phyloP scores from a whole-genome alignment of 2,888 invertebrate genomes.

The Conops quadrifasciatus region DNA sequence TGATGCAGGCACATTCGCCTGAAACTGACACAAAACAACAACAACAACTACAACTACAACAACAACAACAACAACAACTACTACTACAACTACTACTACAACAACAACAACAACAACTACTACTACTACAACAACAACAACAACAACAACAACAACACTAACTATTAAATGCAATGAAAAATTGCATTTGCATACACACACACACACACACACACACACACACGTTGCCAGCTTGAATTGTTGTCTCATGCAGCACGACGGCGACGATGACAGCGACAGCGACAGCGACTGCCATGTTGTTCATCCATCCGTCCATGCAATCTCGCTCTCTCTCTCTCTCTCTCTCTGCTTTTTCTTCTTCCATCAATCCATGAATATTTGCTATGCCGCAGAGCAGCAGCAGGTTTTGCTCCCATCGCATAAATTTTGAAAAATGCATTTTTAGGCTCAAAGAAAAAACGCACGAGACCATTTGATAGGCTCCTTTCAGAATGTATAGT shows the following conservation, averaged over 20 bases:
- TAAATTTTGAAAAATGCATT: slow-evolving; percentile 54
- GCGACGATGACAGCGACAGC: no score
- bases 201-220: not conserved
- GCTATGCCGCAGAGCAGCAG: not conserved
- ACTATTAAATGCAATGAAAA: not conserved
- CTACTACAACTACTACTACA: not conserved
- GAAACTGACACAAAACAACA: not conserved
- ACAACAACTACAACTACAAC: not conserved
- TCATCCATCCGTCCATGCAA: no score
- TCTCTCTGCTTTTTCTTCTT: no score
- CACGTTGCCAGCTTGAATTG: not conserved
- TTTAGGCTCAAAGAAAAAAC: slow-evolving; percentile 42
- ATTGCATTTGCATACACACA: not conserved
- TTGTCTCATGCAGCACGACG: not conserved
- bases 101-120: not conserved
- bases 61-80: not conserved
- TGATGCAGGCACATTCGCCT: no score
- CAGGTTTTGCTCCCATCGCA: slow-evolving; percentile 38
- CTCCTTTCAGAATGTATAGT: not conserved
- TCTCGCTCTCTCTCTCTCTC: no score
- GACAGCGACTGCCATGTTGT: no score
- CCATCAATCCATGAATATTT: no score
- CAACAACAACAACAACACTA: not conserved
- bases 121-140: not conserved
- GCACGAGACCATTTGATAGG: slow-evolving; percentile 34